Conservation (phyloP, 2,888 invertebrate genomes). For the Lochmaea capreae region DNA sequence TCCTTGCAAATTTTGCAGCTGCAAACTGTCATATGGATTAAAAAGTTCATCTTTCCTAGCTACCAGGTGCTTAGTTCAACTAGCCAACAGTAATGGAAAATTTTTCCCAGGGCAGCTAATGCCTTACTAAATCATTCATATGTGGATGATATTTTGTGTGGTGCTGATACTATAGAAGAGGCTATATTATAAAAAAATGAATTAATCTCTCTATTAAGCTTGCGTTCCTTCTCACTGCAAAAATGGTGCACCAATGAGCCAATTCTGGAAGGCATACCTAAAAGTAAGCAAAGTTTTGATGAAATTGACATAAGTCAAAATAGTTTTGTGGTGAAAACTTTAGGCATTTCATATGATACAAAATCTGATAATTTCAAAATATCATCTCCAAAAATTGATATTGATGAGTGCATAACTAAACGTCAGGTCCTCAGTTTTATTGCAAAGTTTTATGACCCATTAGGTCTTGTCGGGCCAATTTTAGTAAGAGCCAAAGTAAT, state of each 20-base stretch:
- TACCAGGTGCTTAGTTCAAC: no score
- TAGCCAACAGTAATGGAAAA: no score
- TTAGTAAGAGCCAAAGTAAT: slow-evolving; percentile 34
- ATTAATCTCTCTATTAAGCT: slow-evolving; percentile 33
- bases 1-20: no score
- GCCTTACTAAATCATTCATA: no score
- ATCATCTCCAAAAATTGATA: slow-evolving; percentile 17
- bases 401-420: slow-evolving; percentile 24
- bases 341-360: slow-evolving; percentile 29
- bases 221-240: slow-evolving; percentile 27
- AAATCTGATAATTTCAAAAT: slow-evolving; percentile 26
- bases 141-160: background rate
- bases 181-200: slow-evolving; percentile 19
- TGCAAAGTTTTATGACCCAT: slow-evolving; percentile 34
- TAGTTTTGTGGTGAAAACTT: slow-evolving; percentile 25
- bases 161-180: slow-evolving; percentile 19
- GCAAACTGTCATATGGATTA: no score
- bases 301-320: slow-evolving; percentile 33
- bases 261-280: slow-evolving; percentile 27
- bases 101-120: no score
- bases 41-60: no score
- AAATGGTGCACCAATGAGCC: slow-evolving; percentile 34
- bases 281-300: slow-evolving; percentile 2
- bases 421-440: slow-evolving; percentile 30
- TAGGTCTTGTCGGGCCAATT: slow-evolving; percentile 34